Percentiles rank a stretch among this genome's conserved stretches.
Conservation (phyloP, 2,888 invertebrate species). For the Thelaira solivaga region DNA sequence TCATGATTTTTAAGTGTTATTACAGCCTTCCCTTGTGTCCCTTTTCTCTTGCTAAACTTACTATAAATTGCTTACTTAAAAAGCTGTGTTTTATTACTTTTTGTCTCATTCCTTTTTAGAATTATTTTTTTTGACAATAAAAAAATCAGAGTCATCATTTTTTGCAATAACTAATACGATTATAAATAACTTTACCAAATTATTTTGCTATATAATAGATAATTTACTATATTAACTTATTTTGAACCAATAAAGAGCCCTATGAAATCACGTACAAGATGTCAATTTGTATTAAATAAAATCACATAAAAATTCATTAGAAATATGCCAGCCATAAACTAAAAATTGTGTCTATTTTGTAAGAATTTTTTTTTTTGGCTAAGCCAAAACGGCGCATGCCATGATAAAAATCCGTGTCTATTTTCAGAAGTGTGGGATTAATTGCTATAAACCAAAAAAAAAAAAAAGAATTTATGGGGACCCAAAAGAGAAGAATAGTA, state of each 20-base stretch:
- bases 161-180: conserved; percentile 1
- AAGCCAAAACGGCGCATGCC: not conserved
- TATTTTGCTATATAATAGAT: not conserved
- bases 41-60: too few species aligned
- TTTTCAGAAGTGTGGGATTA: conserved; percentile 49
- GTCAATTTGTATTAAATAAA: conserved; percentile 61
- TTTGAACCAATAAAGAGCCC: conserved; percentile 53
- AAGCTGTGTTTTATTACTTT: not conserved
- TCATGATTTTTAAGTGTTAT: too few species aligned
- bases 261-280: conserved; percentile 65
- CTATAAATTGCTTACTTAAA: too few species aligned
- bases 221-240: conserved; percentile 23
- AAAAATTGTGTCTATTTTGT: not conserved
- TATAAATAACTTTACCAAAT: not conserved
- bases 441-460: conserved; percentile 22
- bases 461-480: not conserved
- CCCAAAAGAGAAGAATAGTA: not conserved
- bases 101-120: not conserved
- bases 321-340: not conserved
- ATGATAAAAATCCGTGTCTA: conserved; percentile 40
- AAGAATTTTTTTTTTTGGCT: not conserved
- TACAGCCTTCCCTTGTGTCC: too few species aligned
- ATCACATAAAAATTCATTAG: conserved; percentile 48
- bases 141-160: not conserved
- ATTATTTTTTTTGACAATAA: not conserved